A percentile compares a stretch with the other conserved stretches of the same genome.
Conservation (phyloP, 1,140 invertebrate genomes). For the Ceratina calcarata region DNA sequence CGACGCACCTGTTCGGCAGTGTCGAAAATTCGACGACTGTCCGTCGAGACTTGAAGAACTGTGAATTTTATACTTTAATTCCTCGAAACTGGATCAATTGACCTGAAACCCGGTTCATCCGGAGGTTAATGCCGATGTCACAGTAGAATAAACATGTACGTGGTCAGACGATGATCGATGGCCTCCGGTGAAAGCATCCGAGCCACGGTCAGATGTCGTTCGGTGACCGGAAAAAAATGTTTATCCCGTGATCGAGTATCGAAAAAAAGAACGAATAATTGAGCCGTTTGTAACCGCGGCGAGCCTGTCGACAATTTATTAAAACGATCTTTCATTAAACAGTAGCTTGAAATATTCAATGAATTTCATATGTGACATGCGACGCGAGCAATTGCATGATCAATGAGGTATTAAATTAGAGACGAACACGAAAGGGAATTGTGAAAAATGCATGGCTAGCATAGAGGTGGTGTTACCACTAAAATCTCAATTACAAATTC, state of each 20-base stretch:
- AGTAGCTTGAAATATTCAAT: not conserved
- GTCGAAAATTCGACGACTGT: not conserved
- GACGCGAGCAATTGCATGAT: no score
- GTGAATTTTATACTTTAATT: not conserved
- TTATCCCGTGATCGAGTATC: constrained; percentile 12
- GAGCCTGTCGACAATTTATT: not conserved
- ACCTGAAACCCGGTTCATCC: not conserved
- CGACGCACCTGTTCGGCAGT: not conserved
- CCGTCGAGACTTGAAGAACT: no score
- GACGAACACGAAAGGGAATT: no score
- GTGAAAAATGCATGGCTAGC: no score
- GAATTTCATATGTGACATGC: no score
- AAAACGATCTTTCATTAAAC: not conserved
- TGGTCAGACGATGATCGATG: constrained; percentile 34
- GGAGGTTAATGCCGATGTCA: not conserved
- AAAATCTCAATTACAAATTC: no score
- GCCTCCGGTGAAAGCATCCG: constrained; percentile 12
- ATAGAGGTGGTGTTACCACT: no score
- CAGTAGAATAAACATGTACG: constrained; percentile 7
- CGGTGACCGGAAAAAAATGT: constrained; percentile 28
- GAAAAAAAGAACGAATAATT: not conserved
- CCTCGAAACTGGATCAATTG: not conserved
- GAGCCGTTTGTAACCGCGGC: not conserved
- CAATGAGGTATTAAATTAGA: no score
- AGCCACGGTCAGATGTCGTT: constrained; percentile 13